These are phyloP conservation scores for Drosophila aff. DNA, from an alignment of 1,140 invertebrate species.

Conservation along the genomic window DNA sequence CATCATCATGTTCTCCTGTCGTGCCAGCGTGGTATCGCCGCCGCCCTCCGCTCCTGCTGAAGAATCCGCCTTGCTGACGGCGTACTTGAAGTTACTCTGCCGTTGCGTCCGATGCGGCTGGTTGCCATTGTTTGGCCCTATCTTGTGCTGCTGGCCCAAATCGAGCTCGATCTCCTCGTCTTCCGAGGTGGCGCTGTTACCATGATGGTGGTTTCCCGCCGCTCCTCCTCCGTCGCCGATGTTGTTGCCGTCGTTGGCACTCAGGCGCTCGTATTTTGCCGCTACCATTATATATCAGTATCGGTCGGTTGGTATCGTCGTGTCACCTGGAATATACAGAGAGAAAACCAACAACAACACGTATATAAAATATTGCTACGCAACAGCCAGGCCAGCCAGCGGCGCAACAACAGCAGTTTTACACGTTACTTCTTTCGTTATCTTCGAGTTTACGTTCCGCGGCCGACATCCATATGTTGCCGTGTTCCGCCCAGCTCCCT, in stretches of 20 bases:
- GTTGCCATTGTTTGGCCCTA: slow-evolving; percentile 9
- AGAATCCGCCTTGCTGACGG: slow-evolving; percentile 37
- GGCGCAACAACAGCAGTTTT: slow-evolving; percentile 17
- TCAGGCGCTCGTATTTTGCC: slow-evolving; percentile 72
- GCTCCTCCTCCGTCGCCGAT: slow-evolving; percentile 15
- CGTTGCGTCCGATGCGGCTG: slow-evolving; percentile 22
- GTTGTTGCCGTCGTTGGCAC: slow-evolving; percentile 26
- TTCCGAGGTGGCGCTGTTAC: slow-evolving; percentile 32
- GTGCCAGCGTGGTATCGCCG: slow-evolving; percentile 42
- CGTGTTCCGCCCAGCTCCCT: slow-evolving; percentile 1
- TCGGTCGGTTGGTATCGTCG: slow-evolving; percentile 29
- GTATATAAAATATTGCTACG: slow-evolving; percentile 16
- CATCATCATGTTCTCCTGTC: slow-evolving; percentile 60
- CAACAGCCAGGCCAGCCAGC: slow-evolving; percentile 7
- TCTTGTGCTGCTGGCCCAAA: slow-evolving; percentile 39
- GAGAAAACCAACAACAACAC: not conserved
- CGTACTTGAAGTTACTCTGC: slow-evolving; percentile 66
- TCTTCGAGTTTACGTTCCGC: slow-evolving; percentile 34
- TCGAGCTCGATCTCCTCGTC: slow-evolving; percentile 75
- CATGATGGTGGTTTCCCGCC: slow-evolving; percentile 18
- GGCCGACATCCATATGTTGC: slow-evolving; percentile 38
- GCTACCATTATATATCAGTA: slow-evolving; percentile 65
- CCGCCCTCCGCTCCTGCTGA: slow-evolving; percentile 4
- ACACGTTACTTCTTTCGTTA: slow-evolving; percentile 38
- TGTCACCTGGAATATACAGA: slow-evolving; percentile 9